phyloP scores from a whole-genome alignment of 2,888 invertebrate genomes.

The Sarcophaga rosellei region DNA sequence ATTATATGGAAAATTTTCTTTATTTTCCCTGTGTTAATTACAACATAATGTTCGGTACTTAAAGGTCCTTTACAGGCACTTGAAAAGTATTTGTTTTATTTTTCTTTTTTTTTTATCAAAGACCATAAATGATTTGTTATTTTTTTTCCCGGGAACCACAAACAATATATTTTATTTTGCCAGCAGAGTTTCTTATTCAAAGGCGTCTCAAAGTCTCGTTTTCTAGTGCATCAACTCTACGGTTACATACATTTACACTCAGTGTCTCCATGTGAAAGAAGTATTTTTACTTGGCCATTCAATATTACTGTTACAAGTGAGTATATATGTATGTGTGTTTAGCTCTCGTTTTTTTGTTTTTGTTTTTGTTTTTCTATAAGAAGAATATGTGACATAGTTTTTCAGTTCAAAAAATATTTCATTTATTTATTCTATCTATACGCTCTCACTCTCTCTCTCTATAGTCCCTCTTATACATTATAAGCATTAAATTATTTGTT shows the following conservation, averaged over 20 bases:
- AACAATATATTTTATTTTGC: constrained; percentile 7
- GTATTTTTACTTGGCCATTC: constrained; percentile 45
- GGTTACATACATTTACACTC: background rate
- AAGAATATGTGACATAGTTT: constrained; percentile 64
- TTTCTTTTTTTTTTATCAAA: background rate
- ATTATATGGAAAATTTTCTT: constrained; percentile 2
- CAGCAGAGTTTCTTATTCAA: background rate
- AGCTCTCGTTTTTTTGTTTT: background rate
- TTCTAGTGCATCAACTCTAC: constrained; percentile 62
- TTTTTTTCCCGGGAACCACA: constrained; percentile 51
- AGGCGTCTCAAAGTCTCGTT: constrained; percentile 63
- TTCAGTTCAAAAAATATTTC: constrained; percentile 52
- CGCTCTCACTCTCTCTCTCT: constrained; percentile 2
- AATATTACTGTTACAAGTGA: constrained; percentile 13
- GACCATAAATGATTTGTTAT: too few relatives aligned
- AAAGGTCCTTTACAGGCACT: constrained; percentile 29
- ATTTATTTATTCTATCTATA: constrained; percentile 28
- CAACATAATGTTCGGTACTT: background rate
- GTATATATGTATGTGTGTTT: too few relatives aligned
- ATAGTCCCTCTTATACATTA: background rate
- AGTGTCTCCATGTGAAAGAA: background rate
- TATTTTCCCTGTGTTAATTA: background rate
- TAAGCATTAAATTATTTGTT: constrained; percentile 48
- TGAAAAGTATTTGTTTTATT: constrained; percentile 45
- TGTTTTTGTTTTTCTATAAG: background rate